Base-by-base conservation (phyloP, 2,113 vertebrate genomes). In the Ptyas mucosa region DNA sequence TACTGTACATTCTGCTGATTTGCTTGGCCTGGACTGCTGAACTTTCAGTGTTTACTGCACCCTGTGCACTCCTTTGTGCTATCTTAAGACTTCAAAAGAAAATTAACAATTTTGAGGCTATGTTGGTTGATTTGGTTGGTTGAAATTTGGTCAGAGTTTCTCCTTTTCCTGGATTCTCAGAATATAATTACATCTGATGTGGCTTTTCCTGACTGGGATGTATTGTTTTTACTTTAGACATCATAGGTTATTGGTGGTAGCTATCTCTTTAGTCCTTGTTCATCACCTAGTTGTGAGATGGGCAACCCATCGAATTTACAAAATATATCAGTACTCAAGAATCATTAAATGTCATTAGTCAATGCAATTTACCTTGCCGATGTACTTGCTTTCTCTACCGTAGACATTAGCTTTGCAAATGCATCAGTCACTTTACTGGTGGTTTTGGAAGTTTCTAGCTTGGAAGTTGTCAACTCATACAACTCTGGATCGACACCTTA, bases 401-500 rank as follows among this genome's bases (percentile, higher is more conserved):
- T 99, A 94, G 99, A 99, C 99, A 99, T 99, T 53, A 99, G 97
- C 95, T 98, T 98, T 88, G 99, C 98, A 94, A 99, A 99, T 0
- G 99, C 99, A 81, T 99, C 99, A 0, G 98, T 98, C 95, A 99
- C 98, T 85, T 98, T 97, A 95, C 90, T 98, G 96, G 96, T 96
- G 46, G 98, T 94, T 39, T 96, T 96, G 95, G 97, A 97, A 51
- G 97, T 92, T 94, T 99, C 99, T 98, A 99, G 96, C 96, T 99
- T 99, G 93, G 98, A 98, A 23, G 99, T 99, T 91, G 99, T 99
- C 97, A 99, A 97, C 95, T 99, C 99, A 91, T 98, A 99, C 93
- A 99, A 98, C 96, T 99, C 99, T 11, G 99, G 99, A 97, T 99
- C 99, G 94, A 99, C 99, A 92, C 99, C 99, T 99, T 98, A 95